Base-by-base conservation (phyloP, 2,888 invertebrate species). In the Pammene aurita region DNA sequence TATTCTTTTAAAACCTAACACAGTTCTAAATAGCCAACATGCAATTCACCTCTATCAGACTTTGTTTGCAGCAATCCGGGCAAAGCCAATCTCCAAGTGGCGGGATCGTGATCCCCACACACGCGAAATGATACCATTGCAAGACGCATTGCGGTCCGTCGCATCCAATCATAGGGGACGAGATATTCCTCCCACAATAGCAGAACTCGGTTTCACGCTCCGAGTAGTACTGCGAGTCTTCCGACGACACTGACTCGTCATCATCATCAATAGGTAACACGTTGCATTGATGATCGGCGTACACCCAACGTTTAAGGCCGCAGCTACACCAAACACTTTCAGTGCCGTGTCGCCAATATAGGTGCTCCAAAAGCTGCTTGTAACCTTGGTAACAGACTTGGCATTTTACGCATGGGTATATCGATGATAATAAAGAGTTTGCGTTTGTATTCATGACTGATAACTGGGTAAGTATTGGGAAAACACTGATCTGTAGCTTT, bases 321-420 rank as follows among this genome's bases (percentile, higher is more conserved):
- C 90, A 89, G 54, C 74, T 76, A 73, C 89, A 90, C 73, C 72
- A 75, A 7, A 72, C 56, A 63, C 87, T 88, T 72, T 89, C 87
- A 0, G 88, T 89, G 6, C 88, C 89, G 69, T 90, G 89, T 7
- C 84, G 79, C 88, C 88, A 89, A 72, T 84, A 90, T 34, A 90
- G 73, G 74, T 90, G 90, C 69, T 85, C 86, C 5, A 90, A 70
- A 44, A 90, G 77, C 38, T 75, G 78, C 67, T 85, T 84, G 72
- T 88, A 89, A 34, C 84, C 80, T 6, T 74, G 74, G 73, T 85
- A 90, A 52, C 77, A 75, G 78, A 84, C 80, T 5, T 75, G 72
- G 63, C 90, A 89, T 46, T 78, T 75, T 14, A 82, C 84, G 72
- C 90, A 89, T n/a, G 77, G 79, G 75, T 81, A 79, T 38, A 69